These are phyloP conservation scores for Eueremaeus valkanovi DNA, from an alignment of 2,888 invertebrate genomes.

Conservation along the genomic window DNA sequence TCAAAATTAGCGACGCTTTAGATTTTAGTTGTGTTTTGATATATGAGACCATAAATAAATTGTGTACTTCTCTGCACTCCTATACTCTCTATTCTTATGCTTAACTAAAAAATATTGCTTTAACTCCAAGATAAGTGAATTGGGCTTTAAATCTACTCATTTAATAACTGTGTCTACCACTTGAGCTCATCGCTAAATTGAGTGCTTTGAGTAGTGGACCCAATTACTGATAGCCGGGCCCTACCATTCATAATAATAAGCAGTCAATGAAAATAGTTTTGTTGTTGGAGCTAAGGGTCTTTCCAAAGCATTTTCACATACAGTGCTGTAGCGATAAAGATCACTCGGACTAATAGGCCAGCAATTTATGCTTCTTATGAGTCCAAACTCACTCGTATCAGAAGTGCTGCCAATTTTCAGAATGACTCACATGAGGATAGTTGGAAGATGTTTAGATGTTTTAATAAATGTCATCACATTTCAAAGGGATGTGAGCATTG, in stretches of 20 bases:
- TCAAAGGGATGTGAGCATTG: background rate
- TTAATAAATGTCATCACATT: slow-evolving; percentile 13
- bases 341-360: background rate
- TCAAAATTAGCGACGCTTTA: background rate
- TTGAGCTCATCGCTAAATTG: background rate
- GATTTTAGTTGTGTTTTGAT: slow-evolving; percentile 13
- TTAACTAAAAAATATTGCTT: background rate
- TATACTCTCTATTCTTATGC: no score
- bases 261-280: background rate
- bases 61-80: background rate
- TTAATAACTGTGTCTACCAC: background rate
- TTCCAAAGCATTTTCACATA: background rate
- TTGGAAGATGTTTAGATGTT: background rate
- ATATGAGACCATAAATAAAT: background rate
- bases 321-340: background rate
- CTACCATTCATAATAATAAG: background rate
- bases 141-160: background rate
- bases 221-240: background rate
- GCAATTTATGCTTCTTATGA: background rate
- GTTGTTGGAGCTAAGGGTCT: background rate
- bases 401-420: background rate
- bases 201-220: background rate
- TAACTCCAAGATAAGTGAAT: background rate
- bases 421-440: background rate
- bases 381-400: background rate